Evolutionary conservation across 2,113 vertebrate species (phyloP).

Genomic region (Murina feae): DNA sequence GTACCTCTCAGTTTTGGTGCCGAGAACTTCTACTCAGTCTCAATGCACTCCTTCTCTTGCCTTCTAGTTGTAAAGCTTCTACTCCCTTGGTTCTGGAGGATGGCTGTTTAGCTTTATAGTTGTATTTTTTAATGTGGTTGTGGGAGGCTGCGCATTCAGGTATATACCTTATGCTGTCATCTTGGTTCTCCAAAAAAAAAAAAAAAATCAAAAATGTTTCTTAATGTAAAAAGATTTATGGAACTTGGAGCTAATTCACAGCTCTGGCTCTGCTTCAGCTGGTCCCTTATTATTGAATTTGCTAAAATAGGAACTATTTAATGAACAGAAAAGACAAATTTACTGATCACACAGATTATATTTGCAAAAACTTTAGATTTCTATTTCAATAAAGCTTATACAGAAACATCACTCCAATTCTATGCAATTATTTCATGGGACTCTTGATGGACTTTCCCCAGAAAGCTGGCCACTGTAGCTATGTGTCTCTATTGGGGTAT

Average conservation of each 20-base stretch:
- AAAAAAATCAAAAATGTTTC: neutral
- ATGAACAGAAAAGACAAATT: constrained; percentile 30
- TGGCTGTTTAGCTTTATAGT: too few species aligned
- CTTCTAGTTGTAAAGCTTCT: too few species aligned
- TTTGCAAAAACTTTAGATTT: constrained; percentile 28
- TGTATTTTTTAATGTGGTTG: too few species aligned
- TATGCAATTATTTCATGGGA: neutral
- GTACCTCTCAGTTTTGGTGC: too few species aligned
- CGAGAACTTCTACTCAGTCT: too few species aligned
- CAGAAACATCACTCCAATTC: neutral
- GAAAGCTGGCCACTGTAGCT: neutral
- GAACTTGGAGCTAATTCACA: neutral
- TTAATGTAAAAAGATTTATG: neutral
- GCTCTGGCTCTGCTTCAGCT: neutral
- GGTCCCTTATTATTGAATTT: constrained; percentile 17
- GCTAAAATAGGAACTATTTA: constrained; percentile 8
- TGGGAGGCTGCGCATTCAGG: too few species aligned
- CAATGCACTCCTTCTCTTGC: too few species aligned
- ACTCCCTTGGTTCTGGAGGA: too few species aligned
- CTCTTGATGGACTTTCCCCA: neutral
- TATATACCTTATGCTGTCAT: too few species aligned
- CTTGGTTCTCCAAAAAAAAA: too few species aligned
- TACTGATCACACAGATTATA: neutral
- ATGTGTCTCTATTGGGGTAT: neutral
- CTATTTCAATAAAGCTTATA: neutral